These are phyloP conservation scores for Tupaia tana DNA, from an alignment of 2,113 vertebrate genomes.

Conservation along the genomic window DNA sequence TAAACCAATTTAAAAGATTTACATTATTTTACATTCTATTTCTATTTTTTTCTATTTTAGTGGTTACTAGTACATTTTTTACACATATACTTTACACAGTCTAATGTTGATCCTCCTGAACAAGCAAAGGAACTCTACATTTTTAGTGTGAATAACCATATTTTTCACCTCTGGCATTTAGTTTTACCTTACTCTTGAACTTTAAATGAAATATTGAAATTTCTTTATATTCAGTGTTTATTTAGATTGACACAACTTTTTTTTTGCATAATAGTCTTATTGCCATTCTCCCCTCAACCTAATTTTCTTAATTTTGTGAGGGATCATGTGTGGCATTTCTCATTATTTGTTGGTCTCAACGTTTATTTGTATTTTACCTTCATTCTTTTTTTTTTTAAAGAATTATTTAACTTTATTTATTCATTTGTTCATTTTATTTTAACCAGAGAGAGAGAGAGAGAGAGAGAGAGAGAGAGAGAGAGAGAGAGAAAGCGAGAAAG, in stretches of 20 bases:
- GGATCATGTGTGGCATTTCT: not conserved
- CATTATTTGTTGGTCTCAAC: not conserved
- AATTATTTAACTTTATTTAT: no score
- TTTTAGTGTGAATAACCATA: not conserved
- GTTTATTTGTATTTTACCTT: not conserved
- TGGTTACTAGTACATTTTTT: not conserved
- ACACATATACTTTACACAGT: not conserved
- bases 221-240: not conserved
- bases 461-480: no score
- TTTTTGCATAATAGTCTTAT: not conserved
- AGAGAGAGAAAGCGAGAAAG: no score
- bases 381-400: no score
- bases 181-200: not conserved
- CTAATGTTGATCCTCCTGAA: not conserved
- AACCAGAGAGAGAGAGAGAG: no score
- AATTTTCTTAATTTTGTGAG: not conserved
- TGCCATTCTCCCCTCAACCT: not conserved
- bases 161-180: slow-evolving; percentile 10
- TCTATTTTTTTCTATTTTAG: not conserved
- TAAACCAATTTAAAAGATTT: slow-evolving; percentile 16
- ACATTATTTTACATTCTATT: not conserved
- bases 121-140: not conserved
- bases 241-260: not conserved
- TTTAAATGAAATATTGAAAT: not conserved
- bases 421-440: no score